phyloP scores from a whole-genome alignment of 2,888 invertebrate genomes.

The Eumerus sabulonum region DNA sequence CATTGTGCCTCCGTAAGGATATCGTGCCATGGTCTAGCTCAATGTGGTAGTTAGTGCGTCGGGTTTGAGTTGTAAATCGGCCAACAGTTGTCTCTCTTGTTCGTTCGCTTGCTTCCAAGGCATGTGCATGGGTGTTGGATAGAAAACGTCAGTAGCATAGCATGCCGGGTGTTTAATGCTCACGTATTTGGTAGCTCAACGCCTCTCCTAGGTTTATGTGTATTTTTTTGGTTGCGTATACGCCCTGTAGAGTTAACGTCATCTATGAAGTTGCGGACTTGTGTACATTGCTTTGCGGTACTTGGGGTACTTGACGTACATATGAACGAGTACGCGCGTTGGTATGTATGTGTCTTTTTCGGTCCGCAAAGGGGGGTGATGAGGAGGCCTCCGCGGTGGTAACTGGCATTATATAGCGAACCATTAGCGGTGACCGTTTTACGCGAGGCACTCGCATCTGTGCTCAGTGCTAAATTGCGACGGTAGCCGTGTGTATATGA shows the following conservation, averaged over 20 bases:
- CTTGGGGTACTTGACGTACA: slow-evolving; percentile 41
- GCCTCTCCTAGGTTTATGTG: slow-evolving; percentile 46
- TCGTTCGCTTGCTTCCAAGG: slow-evolving; percentile 4
- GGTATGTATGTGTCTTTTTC: slow-evolving; percentile 31
- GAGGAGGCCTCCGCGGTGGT: slow-evolving; percentile 5
- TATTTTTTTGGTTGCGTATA: slow-evolving; percentile 66
- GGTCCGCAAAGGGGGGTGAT: slow-evolving; percentile 8
- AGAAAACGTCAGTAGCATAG: slow-evolving; percentile 55
- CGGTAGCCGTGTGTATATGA: slow-evolving; percentile 67
- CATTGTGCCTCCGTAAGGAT: background rate
- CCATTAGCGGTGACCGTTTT: slow-evolving; percentile 67
- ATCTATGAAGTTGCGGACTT: slow-evolving; percentile 45
- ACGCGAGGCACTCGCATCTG: slow-evolving; percentile 67
- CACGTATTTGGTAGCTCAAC: slow-evolving; percentile 33
- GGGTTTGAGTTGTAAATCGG: slow-evolving; percentile 54
- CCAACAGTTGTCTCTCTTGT: slow-evolving; percentile 33
- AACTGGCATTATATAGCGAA: slow-evolving; percentile 57
- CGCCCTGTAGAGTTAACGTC: slow-evolving; percentile 58
- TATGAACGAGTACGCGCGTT: slow-evolving; percentile 47
- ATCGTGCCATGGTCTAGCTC: slow-evolving; percentile 52
- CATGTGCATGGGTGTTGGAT: slow-evolving; percentile 37
- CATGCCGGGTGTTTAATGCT: slow-evolving; percentile 36
- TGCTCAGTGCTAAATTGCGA: slow-evolving; percentile 66
- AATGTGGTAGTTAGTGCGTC: slow-evolving; percentile 58
- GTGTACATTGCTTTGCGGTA: slow-evolving; percentile 60